Evolutionary conservation across 2,888 invertebrate species (phyloP).

Genomic region (Trachelus iudaicus): DNA sequence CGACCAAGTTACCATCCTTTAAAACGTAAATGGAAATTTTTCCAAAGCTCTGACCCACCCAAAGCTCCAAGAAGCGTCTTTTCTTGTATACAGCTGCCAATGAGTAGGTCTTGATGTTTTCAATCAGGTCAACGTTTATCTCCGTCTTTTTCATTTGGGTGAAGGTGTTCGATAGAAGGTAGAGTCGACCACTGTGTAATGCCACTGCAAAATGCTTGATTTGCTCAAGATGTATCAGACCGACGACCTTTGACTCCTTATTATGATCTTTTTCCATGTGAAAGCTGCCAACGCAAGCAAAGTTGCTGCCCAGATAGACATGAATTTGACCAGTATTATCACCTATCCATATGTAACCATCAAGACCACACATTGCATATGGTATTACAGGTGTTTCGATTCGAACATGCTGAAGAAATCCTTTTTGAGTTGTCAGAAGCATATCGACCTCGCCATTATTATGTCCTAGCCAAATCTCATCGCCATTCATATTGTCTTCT

Average conservation of each 20-base stretch:
- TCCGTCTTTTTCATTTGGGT: conserved; percentile 59
- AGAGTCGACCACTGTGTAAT: conserved; percentile 77
- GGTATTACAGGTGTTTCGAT: conserved; percentile 71
- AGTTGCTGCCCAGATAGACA: conserved; percentile 75
- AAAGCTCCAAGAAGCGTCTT: conserved; percentile 74
- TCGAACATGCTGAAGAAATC: conserved; percentile 71
- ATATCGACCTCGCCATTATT: conserved; percentile 76
- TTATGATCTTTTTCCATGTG: conserved; percentile 74
- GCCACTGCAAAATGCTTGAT: conserved; percentile 85
- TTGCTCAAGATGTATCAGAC: conserved; percentile 74
- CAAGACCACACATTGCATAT: conserved; percentile 81
- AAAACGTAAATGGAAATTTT: conserved; percentile 83
- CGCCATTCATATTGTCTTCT: conserved; percentile 56
- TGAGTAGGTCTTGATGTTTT: conserved; percentile 55
- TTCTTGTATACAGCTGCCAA: conserved; percentile 55
- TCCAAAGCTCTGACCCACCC: conserved; percentile 89
- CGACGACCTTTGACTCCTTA: conserved; percentile 74
- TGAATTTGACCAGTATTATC: conserved; percentile 88
- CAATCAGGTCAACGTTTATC: conserved; percentile 58
- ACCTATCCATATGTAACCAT: conserved; percentile 87
- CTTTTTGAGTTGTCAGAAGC: conserved; percentile 69
- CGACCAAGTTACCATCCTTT: conserved; percentile 65
- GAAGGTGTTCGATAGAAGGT: conserved; percentile 56
- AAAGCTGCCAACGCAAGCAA: conserved; percentile 59
- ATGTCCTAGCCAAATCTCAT: conserved; percentile 81